Base-by-base conservation (phyloP, 1,140 invertebrate species). In the Lethrus apterus region DNA sequence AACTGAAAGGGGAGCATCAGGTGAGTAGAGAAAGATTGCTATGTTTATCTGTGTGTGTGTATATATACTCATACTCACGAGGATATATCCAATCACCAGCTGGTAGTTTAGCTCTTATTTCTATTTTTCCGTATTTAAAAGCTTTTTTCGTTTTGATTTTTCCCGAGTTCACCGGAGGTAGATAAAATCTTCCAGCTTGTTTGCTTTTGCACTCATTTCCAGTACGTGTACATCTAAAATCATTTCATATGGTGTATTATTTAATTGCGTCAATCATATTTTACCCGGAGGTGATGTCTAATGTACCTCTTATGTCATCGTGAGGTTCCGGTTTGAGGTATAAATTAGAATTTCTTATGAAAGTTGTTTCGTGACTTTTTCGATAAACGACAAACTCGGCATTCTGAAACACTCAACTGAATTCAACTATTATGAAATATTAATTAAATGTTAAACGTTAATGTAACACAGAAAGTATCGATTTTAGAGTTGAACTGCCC, bases 81-180 rank as follows among this genome's bases (percentile, higher is more conserved):
- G 80, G 80, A 70, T 76, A 81, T 19, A 83, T 62, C 80, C 80
- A 84, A 63, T 84, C 80, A 26, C 80, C 80, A 2, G 56, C 58
- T 0, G 81, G 81, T 38, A 83, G 60, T 65, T 80, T 81, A 2
- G 80, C 80, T 20, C 69, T 69, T 17, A 83, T 65, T 65, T 81
- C 72, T 23, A 83, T 62, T 46, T 69, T 71, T 4, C 78, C 80
- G 46, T 79, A 82, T 41, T 63, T 63, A 59, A 79, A 79, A 21
- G 64, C 62, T 51, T 79, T 73, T 10, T 71, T 74, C 0, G 83
- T 82, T 17, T 38, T 46, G 3, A 60, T 36, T 48, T 51, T 56
- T 7, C 35, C 53, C 1, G 58, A 59, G 13, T 46, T 48, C 15
- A 59, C 43, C 21, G 57, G 58, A 26, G 51, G 52, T 20, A 56